Conservation (phyloP, 2,888 invertebrate genomes). For the Eilema sororculum region DNA sequence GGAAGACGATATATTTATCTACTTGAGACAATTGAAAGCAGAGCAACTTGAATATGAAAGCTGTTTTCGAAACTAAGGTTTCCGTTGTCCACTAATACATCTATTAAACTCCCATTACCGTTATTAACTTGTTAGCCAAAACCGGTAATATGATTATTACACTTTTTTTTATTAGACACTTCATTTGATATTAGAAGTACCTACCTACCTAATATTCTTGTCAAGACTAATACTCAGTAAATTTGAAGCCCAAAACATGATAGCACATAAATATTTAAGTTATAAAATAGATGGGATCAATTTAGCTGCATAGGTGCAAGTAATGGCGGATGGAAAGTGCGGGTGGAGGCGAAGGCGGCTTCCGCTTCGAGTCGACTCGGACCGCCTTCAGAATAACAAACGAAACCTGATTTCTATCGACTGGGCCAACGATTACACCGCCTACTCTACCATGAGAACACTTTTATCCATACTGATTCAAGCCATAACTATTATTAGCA, state of each 20-base stretch:
- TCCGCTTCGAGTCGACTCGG: constrained; percentile 74
- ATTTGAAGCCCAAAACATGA: neutral
- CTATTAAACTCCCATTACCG: constrained; percentile 18
- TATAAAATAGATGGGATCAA: constrained; percentile 67
- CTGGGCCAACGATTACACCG: constrained; percentile 74
- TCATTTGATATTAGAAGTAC: neutral
- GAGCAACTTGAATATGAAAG: constrained; percentile 42
- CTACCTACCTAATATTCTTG: neutral
- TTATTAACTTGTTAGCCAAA: constrained; percentile 12
- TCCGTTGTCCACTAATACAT: constrained; percentile 8
- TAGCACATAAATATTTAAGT: constrained; percentile 32
- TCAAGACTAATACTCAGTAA: neutral
- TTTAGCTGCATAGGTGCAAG: constrained; percentile 73
- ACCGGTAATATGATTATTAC: constrained; percentile 8
- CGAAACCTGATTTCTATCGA: constrained; percentile 86
- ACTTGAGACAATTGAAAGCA: constrained; percentile 58
- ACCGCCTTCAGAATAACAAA: constrained; percentile 85
- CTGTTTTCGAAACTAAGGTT: constrained; percentile 13
- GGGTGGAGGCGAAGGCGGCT: constrained; percentile 74
- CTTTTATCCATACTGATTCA: constrained; percentile 53
- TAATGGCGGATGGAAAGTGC: constrained; percentile 83
- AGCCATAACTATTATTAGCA: constrained; percentile 51
- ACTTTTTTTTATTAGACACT: neutral
- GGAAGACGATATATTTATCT: constrained; percentile 49
- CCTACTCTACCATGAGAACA: constrained; percentile 62